Evolutionary conservation across 2,888 invertebrate genomes (phyloP).

Genomic region (Coelinius sp.): DNA sequence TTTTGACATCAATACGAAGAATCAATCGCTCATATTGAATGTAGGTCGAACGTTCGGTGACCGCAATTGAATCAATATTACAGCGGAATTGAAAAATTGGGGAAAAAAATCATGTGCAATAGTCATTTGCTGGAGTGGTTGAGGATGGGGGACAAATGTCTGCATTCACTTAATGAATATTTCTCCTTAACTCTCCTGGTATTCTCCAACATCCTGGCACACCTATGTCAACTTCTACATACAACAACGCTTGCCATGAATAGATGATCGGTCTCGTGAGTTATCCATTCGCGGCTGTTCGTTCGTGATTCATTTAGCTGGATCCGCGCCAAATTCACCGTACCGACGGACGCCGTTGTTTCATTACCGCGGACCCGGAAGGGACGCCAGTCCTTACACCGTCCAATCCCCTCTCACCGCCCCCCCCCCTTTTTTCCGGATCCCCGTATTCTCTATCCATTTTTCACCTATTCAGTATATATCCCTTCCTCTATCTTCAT

Average conservation of each 20-base stretch:
- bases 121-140: neutral
- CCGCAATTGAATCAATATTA: neutral
- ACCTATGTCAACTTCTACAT: conserved; percentile 20
- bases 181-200: neutral
- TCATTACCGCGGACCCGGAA: conserved; percentile 47
- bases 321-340: conserved; percentile 58
- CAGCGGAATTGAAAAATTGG: neutral
- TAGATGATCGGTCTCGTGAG: conserved; percentile 45
- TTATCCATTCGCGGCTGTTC: conserved; percentile 54
- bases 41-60: neutral
- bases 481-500: conserved; percentile 10
- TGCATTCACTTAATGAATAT: neutral
- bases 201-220: neutral
- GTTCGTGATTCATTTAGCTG: conserved; percentile 62
- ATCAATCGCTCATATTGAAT: neutral
- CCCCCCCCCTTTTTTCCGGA: neutral
- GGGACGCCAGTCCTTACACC: conserved; percentile 40
- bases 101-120: neutral
- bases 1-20: no score
- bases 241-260: conserved; percentile 36
- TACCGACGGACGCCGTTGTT: conserved; percentile 46
- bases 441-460: conserved; percentile 25
- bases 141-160: no score
- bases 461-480: conserved; percentile 34
- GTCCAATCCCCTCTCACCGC: conserved; percentile 16